Evolutionary conservation across 2,797 vertebrate species (phyloP), one percentile per base, ranked within the genome.

Genomic region (Neoniphon sammara): DNA sequence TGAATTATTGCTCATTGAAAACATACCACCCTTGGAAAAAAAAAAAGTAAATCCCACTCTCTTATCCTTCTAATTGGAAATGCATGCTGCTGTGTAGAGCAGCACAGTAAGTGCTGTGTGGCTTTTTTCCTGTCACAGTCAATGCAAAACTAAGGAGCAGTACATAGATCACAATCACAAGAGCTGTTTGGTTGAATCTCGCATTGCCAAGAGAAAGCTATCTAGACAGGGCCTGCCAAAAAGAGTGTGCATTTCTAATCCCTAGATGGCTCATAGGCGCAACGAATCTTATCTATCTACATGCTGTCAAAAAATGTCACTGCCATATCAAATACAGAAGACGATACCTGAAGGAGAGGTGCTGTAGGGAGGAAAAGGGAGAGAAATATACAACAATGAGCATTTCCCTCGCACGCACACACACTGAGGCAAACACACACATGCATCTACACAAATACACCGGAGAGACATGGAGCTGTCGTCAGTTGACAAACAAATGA

Each of bases 401-500:
- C 84, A 85, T 88, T 89, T 88, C 80, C 72, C 83, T 73, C 63
- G 71, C 75, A 60, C 76, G 55, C 15, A 62, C 55, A 50, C 70
- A 67, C 49, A 67, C 30, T 3, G 3, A 31, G 30, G 30, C 30
- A 31, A 31, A 31, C 30, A 6, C 69, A 66, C 60, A 82, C 86
- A 82, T 79, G 77, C 50, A 52, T 15, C 36, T 52, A 68, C 82
- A 79, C 78, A 81, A 88, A 91, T 86, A 85, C 87, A 87, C 88
- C 42, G 78, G 90, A 89, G 90, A 89, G 87, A 88, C 89, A 88
- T 81, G 76, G 89, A 90, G 88, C 89, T 90, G 91, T 91, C 87
- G 88, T 92, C 89, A 79, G 90, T 89, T 93, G 93, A 93, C 92
- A 94, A 94, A 94, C 93, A 95, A 93, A 94, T 94, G 94, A 95